Conservation (phyloP, 2,797 vertebrate species). For the Lepilemur septentrionalis region DNA sequence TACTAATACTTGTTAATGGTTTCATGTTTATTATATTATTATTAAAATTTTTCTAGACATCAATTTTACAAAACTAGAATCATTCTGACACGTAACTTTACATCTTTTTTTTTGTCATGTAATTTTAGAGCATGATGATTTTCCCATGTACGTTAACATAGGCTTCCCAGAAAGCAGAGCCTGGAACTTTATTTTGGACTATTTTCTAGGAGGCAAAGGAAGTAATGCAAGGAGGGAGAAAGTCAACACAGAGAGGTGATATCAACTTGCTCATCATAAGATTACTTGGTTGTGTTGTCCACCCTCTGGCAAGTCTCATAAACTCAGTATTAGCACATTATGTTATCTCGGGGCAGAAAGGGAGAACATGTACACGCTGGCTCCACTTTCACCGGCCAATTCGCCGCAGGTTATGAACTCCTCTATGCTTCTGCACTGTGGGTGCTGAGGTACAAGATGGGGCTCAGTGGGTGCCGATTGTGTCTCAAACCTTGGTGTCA, state of each 20-base stretch:
- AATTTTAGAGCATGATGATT: not conserved
- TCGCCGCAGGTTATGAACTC: not conserved
- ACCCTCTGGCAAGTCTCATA: not conserved
- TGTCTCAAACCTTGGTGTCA: not conserved
- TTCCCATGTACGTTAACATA: not conserved
- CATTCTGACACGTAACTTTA: not conserved
- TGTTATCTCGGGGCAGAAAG: not conserved
- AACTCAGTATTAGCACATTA: not conserved
- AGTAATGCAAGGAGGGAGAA: not conserved
- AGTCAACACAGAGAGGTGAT: not conserved
- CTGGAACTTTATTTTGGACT: not conserved
- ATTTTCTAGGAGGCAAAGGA: not conserved
- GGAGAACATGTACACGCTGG: not conserved
- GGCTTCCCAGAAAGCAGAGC: not conserved
- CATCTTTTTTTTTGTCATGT: not conserved
- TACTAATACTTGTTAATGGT: not conserved
- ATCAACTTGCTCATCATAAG: not conserved
- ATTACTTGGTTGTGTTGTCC: too few relatives aligned
- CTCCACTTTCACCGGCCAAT: not conserved
- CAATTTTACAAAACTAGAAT: not conserved
- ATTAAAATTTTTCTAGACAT: not conserved
- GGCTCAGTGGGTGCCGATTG: not conserved
- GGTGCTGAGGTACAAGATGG: not conserved
- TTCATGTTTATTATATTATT: not conserved
- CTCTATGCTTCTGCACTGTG: not conserved